Evolutionary conservation across 2,888 invertebrate genomes (phyloP).

Genomic region (Xylocampa areola): DNA sequence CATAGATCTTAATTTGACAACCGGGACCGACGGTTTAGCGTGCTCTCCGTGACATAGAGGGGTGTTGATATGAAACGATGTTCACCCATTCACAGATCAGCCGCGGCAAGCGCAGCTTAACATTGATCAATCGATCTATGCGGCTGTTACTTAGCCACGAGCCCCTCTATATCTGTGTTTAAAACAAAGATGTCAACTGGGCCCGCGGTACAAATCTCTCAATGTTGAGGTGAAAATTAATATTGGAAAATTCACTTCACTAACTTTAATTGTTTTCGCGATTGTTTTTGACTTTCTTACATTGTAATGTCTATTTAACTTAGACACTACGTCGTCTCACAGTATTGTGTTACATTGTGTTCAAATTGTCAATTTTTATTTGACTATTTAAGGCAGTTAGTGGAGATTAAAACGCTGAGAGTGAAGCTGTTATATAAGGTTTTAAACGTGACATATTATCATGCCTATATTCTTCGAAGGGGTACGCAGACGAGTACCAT

Average conservation of each 20-base stretch:
- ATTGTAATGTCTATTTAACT: conserved; percentile 10
- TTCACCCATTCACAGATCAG: no score
- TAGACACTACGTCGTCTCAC: background rate
- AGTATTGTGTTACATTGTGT: background rate
- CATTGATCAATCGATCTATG: no score
- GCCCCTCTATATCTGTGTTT: conserved; percentile 29
- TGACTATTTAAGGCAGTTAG: background rate
- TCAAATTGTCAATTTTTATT: background rate
- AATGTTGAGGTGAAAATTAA: conserved; percentile 51
- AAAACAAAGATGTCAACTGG: conserved; percentile 33
- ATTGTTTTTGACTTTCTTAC: conserved; percentile 1
- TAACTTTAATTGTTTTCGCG: conserved; percentile 45
- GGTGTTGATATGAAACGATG: no score
- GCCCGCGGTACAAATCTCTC: conserved; percentile 19
- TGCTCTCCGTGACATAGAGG: no score
- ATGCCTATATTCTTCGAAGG: no score
- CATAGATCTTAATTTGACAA: no score
- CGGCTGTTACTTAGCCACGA: no score
- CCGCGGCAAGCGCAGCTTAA: no score
- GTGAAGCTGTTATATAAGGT: no score
- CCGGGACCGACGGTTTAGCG: no score
- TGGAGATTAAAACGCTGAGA: background rate
- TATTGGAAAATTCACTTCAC: conserved; percentile 26
- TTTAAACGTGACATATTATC: no score
- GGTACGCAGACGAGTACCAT: no score